phyloP scores from a whole-genome alignment of 2,113 vertebrate genomes.

The Sterna hirundo region DNA sequence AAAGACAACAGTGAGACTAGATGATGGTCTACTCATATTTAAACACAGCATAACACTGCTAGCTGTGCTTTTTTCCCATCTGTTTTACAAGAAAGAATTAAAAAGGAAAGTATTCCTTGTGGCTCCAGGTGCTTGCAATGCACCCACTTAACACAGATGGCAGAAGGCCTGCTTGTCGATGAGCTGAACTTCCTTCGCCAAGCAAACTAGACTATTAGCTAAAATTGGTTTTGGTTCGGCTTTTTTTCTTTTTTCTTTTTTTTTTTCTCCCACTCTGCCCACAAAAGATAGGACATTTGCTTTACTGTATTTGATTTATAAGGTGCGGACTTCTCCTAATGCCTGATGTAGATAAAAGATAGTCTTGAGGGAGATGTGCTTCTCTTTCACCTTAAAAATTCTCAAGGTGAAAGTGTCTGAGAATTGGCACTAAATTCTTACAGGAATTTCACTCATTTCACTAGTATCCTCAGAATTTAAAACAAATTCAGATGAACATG shows the following conservation, averaged over 20 bases:
- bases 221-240: not conserved
- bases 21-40: not conserved
- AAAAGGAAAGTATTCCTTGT: not conserved
- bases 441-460: not conserved
- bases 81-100: slow-evolving; percentile 10
- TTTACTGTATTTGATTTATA: not conserved
- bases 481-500: not conserved
- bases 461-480: not conserved
- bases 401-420: not conserved
- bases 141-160: slow-evolving; percentile 29
- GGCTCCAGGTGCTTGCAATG: slow-evolving; percentile 36
- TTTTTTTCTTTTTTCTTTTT: not conserved
- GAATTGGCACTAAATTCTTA: not conserved
- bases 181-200: not conserved
- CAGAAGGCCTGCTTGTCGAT: not conserved
- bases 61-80: slow-evolving; percentile 26
- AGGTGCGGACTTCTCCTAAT: not conserved
- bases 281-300: not conserved
- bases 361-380: not conserved
- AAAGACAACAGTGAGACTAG: not conserved
- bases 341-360: not conserved
- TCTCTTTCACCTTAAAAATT: not conserved
- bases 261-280: not conserved
- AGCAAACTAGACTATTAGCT: not conserved
- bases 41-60: not conserved